Base-by-base conservation (phyloP, 2,113 vertebrate genomes). In the Ginglymostoma cirratum region DNA sequence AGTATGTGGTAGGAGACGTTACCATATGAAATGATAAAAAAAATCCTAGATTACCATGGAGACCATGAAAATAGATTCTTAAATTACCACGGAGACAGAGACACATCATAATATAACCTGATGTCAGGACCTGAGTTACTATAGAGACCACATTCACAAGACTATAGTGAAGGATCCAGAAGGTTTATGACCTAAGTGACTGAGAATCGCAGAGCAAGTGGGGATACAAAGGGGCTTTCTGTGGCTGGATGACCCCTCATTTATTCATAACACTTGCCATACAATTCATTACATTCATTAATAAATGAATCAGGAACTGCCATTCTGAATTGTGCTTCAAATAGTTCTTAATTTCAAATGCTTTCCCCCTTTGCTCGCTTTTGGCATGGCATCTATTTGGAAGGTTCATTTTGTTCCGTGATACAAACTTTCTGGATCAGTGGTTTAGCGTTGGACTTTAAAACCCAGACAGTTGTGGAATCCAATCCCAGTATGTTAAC, bases 41-140 rank as follows among this genome's bases (percentile, higher is more conserved):
- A 94, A 72, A 95, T 61, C 48, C 87, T 61, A 90, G 61, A 61
- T 90, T 90, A 90, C 87, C 30, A 90, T 24, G 87, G 87, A 61
- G 87, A 90, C 80, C 80, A 83, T 83, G 55, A 61, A 90, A 90
- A 65, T 90, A 61, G 69, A 95, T 95, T 95, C 67, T 45, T 72
- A 76, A 95, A 72, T 95, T 95, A 72, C 94, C 69, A 95, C 14
- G 94, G 94, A 95, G 94, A 95, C 94, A 27, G 70, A 72, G 67
- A 76, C 94, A 95, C 94, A 76, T 95, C 94, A 95, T 76, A 95
- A 95, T 95, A 76, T 72, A 95, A 95, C 42, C 67, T 95, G 93
- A 95, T 76, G 67, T 95, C 94, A 95, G 42, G 69, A 30, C 27
- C 38, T 95, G 45, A 69, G 94, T 95, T 95, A 95, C 94, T 72